Base-by-base conservation (phyloP, 2,888 invertebrate genomes). In the Tineola bisselliella region DNA sequence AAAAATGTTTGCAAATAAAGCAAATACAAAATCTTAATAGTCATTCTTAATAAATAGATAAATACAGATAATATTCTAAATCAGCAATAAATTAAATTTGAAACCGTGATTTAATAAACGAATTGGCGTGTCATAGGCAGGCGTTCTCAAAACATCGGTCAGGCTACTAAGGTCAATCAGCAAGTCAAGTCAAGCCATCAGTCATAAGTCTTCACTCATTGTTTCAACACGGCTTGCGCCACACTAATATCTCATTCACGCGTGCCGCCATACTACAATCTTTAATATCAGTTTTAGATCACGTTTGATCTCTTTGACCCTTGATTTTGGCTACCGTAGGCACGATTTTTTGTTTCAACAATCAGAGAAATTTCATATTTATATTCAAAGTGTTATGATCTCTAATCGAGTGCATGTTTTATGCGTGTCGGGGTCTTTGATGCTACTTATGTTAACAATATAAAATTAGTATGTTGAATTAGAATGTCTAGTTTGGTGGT, bases 241-340 rank as follows among this genome's bases (percentile, higher is more conserved):
- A 75, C 64, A 57, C 73, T 79, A 79, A 81, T 81, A 81, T 80
- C 79, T 84, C 77, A 83, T 83, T 82, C 81, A 84, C 80, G 82
- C 84, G 79, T 83, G 76, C 81, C 44, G 38, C 84, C 74, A 72
- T 66, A 66, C 72, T 72, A 75, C 75, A 75, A 82, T 82, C 79
- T 79, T 73, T 76, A 76, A 79, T 82, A 84, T 84, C 84, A 83
- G 79, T 82, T 83, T 82, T 80, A 72, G 78, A 83, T 83, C 84
- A 81, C 79, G 81, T 65, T 77, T 84, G 84, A 84, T 81, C 86
- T 81, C 73, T 70, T 62, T 82, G 86, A 86, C 86, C 86, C 82
- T 74, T 76, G 76, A 78, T 79, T 82, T 84, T 74, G 79, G 86
- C 86, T 87, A 84, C 86, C 73, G 86, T 84, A 75, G 73, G 72